phyloP scores from a whole-genome alignment of 1,140 invertebrate species.

The Copidosoma floridanum region DNA sequence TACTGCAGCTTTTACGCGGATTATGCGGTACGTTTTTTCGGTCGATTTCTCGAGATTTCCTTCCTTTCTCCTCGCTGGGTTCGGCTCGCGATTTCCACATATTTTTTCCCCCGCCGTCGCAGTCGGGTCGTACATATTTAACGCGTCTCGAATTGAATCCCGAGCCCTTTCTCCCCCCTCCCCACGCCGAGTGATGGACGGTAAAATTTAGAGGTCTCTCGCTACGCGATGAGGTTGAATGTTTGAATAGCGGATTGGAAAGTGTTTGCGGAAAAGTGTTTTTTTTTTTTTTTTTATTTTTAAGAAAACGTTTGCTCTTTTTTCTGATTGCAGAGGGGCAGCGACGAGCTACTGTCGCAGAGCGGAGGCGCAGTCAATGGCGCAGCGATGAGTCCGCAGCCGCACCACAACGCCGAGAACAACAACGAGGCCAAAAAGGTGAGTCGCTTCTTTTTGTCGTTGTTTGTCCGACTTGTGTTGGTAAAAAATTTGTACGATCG shows the following conservation, averaged over 20 bases:
- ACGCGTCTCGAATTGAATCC: background rate
- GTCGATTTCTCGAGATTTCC: slow-evolving; percentile 21
- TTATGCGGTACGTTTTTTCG: slow-evolving; percentile 24
- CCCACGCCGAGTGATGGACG: background rate
- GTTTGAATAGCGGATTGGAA: background rate
- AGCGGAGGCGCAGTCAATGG: slow-evolving; percentile 91
- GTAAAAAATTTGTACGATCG: no score
- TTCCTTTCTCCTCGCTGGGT: background rate
- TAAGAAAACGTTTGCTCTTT: no score
- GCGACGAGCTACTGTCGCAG: slow-evolving; percentile 91
- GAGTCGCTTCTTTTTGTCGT: slow-evolving; percentile 49
- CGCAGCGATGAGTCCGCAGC: slow-evolving; percentile 73
- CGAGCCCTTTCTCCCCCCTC: background rate
- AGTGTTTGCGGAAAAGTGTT: background rate
- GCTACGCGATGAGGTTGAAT: background rate
- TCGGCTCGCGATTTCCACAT: background rate
- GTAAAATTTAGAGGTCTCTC: background rate
- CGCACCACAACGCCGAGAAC: slow-evolving; percentile 85
- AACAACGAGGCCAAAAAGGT: slow-evolving; percentile 94
- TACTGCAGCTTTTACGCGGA: slow-evolving; percentile 21
- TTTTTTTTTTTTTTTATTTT: background rate
- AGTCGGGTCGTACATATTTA: slow-evolving; percentile 9
- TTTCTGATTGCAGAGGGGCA: slow-evolving; percentile 83
- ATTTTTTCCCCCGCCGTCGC: no score
- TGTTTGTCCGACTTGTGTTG: no score